Base-by-base conservation (phyloP, 2,888 invertebrate species). In the Gari tellinella region DNA sequence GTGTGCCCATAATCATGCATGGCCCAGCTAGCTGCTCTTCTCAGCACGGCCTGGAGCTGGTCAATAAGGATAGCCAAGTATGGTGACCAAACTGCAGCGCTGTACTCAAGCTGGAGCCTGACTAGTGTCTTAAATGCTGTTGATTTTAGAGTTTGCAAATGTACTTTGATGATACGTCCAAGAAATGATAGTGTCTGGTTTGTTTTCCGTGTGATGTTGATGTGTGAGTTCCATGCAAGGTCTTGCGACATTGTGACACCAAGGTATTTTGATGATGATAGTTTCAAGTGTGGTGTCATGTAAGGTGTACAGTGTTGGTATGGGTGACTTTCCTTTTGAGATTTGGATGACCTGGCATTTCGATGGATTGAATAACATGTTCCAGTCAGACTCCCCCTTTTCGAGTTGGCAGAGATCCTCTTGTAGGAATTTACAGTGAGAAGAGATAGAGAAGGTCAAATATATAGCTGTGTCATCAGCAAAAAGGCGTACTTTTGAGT, bases 81-180 rank as follows among this genome's bases (percentile, higher is more conserved):
- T 1, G 55, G 55, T 19, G 55, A 40, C 55, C 55, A 23, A 23
- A 55, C 55, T 7, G 41, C n/a, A 19, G 37, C 31, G 38, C 53
- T 8, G 19, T 53, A 53, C 38, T 53, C 38, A 5, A 53, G 15
- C 37, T 53, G 37, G 17, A n/a, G 53, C 17, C 38, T 37, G 1
- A 31, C 53, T 4, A 53, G 53, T 53, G 53, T 38, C 38, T n/a
- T 31, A 17, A 37, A 53, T 31, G 53, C 53, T 14, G 19, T 12
- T 31, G 53, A 31, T 17, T 17, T 53, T 4, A 53, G 38, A 12
- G n/a, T 12, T 19, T 53, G n/a, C 17, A 38, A 37, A 8, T 31
- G 37, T 2, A 26, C 26, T 31, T 51, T 51, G 17, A 26, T 53
- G 19, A 17, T 48, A 12, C 53, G 53, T 31, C 53, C 15, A 12